Base-by-base conservation (phyloP, 2,888 invertebrate genomes). In the Leucozona laternaria region DNA sequence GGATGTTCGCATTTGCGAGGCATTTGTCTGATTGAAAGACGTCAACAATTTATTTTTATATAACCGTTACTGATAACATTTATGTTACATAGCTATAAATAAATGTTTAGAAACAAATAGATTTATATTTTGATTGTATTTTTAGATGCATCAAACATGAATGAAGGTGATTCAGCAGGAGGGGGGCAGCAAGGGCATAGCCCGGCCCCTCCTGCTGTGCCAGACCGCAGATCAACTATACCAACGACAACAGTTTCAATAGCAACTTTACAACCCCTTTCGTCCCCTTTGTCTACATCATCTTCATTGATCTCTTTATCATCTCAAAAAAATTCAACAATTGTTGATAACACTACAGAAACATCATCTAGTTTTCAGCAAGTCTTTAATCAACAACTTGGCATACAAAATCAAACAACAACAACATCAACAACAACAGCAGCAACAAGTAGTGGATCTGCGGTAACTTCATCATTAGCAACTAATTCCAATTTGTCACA, bases 141-240 rank as follows among this genome's bases (percentile, higher is more conserved):
- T 91, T 68, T 89, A 93, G 92, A 93, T 93, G 92, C 92, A 91
- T 92, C 92, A 92, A 92, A 92, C 92, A 93, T 93, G 92, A 93
- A 93, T 92, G 93, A 93, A 91, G 92, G 92, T 91, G 92, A 92
- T 91, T 92, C 92, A 92, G 93, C 92, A 93, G 92, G 92, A 92
- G 92, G 92, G 92, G 92, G 92, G 92, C 92, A 92, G 90, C 91
- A 91, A 92, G 92, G 92, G 92, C 90, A 90, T 89, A 91, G 90
- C 92, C 92, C 92, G 91, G 92, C 92, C 92, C 92, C 92, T 93
- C 92, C 92, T 93, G 93, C 92, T 93, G 92, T 93, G 91, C 90
- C 91, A 91, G 92, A 92, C 92, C 92, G 92, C 92, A 91, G 92
- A 91, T 90, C 91, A 91, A 90, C 90, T 90, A 89, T 90, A 90